Percentiles rank a stretch among this genome's conserved stretches.
Evolutionary conservation across 2,888 invertebrate genomes (phyloP).

Genomic region (Agonopterix arenella): DNA sequence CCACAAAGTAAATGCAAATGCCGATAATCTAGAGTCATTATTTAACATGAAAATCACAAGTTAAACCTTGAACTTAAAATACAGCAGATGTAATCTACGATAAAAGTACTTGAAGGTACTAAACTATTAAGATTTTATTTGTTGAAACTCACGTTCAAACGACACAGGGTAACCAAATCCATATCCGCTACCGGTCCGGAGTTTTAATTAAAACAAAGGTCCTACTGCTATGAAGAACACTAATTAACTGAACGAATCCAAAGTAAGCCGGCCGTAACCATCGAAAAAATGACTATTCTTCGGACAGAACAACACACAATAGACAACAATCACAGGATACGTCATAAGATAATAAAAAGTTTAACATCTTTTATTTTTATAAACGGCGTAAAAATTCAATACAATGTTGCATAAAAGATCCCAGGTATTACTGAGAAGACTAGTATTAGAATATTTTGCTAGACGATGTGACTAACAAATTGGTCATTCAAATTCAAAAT

Average conservation of each 20-base stretch:
- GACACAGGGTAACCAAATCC: constrained; percentile 25
- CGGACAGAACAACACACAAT: neutral
- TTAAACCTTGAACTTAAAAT: too few relatives aligned
- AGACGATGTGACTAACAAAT: constrained; percentile 25
- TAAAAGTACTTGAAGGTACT: too few relatives aligned
- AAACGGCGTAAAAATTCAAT: neutral
- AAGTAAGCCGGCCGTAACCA: constrained; percentile 36
- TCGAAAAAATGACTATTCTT: constrained; percentile 45
- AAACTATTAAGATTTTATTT: neutral
- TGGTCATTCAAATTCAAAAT: constrained; percentile 42
- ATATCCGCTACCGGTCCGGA: constrained; percentile 41
- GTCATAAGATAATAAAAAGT: constrained; percentile 31
- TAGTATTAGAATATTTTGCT: too few relatives aligned
- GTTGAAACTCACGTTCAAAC: constrained; percentile 2
- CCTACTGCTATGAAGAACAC: constrained; percentile 39
- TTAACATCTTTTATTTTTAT: neutral
- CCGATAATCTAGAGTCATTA: too few relatives aligned
- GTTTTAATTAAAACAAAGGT: constrained; percentile 49
- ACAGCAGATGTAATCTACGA: too few relatives aligned
- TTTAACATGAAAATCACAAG: too few relatives aligned
- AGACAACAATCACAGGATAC: constrained; percentile 30
- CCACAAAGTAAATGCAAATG: too few relatives aligned
- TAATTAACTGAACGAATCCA: constrained; percentile 63
- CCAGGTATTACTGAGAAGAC: too few relatives aligned
- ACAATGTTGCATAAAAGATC: too few relatives aligned